Evolutionary conservation across 2,888 invertebrate genomes (phyloP), one percentile per base, ranked within the genome.

Genomic region (Lepidocyrtoides sp.): DNA sequence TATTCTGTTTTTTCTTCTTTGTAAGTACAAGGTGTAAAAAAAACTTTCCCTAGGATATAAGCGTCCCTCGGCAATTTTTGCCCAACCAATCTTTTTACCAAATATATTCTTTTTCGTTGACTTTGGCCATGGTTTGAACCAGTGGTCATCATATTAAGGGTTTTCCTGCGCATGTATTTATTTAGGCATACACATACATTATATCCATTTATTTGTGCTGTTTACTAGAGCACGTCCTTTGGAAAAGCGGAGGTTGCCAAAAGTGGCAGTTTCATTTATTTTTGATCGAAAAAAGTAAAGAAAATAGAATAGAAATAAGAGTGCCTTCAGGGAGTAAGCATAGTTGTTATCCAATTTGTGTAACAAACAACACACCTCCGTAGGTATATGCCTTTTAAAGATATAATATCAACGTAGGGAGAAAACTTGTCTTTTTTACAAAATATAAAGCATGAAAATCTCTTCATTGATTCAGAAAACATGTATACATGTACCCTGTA

Each of bases 261-360:
- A 63, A 57, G 82, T 82, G 57, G 57, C 60, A 63, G 82, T 32
- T 63, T 82, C 41, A 41, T 63, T 82, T 60, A 26, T 57, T 44
- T 63, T 82, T 60, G 48, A 60, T 63, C 41, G 82, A 63, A 63
- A 82, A 82, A 60, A 63, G 44, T 63, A 63, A 44, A 7, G 44
- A 41, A 41, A 82, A 79, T 8, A 32, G 54, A 60, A 44, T 36
- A 14, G 82, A 20, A 36, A 60, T 81, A n/a, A n/a, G n/a, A n/a
- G 32, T 69, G 26, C 41, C 82, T 82, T 82, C 23, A 60, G 82
- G 82, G 82, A 81, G 36, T 36, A 17, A 82, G 17, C 44, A 44
- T 41, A 20, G 44, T n/a, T 44, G 44, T 72, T 20, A 81, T 20
- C 57, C 57, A 29, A 12, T 77, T n/a, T n/a, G n/a, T n/a, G n/a